Conservation (phyloP, 2,888 invertebrate genomes). For the Philaethria dido region DNA sequence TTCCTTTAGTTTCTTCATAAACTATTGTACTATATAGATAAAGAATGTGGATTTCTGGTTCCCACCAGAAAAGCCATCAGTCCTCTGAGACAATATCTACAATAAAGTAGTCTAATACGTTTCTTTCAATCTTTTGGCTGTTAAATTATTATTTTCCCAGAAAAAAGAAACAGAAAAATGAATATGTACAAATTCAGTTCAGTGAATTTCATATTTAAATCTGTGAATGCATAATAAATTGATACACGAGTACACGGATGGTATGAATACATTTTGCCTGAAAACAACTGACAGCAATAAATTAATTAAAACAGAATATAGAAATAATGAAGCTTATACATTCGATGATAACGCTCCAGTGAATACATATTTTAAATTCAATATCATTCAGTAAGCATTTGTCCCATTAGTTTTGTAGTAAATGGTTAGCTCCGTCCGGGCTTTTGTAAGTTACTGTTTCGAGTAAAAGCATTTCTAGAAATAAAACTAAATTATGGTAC, state of each 20-base stretch:
- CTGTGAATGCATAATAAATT: slow-evolving; percentile 14
- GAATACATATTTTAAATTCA: slow-evolving; percentile 3
- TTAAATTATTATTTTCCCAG: background rate
- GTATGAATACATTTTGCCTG: slow-evolving; percentile 1
- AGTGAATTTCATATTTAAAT: slow-evolving; percentile 11
- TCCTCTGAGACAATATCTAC: too few species aligned
- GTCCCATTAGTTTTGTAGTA: background rate
- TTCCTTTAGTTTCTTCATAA: too few species aligned
- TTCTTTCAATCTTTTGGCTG: background rate
- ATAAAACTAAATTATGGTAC: too few species aligned
- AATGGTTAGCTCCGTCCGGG: background rate
- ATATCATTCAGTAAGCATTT: background rate
- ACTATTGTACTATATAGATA: too few species aligned
- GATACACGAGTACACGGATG: slow-evolving; percentile 12
- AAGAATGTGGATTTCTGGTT: too few species aligned
- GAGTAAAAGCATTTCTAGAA: background rate
- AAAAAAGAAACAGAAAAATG: background rate
- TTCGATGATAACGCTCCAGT: background rate
- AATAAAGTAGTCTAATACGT: too few species aligned
- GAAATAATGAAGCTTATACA: background rate
- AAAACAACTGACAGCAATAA: slow-evolving; percentile 16
- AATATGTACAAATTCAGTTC: background rate
- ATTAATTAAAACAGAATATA: slow-evolving; percentile 16
- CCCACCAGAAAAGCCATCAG: too few species aligned
- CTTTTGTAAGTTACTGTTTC: background rate